phyloP scores from a whole-genome alignment of 2,113 vertebrate species.

The Solenodon paradoxus region DNA sequence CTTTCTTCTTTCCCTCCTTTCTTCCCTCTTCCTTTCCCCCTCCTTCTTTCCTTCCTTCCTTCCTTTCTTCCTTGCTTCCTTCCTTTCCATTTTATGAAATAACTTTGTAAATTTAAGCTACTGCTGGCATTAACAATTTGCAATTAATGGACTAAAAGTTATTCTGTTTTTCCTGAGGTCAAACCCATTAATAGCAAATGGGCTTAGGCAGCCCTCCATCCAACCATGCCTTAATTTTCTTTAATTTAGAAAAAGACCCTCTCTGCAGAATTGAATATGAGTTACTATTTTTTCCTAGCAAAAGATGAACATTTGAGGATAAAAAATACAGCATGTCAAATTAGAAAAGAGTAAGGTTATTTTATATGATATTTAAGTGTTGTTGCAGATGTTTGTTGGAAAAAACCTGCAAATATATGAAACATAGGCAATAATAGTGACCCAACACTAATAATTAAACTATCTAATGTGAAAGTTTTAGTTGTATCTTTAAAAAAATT shows the following conservation, averaged over 20 bases:
- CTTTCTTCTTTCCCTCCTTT: fast-evolving
- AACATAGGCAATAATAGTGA: neutral
- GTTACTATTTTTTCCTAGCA: neutral
- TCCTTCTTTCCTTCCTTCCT: neutral
- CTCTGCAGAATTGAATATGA: neutral
- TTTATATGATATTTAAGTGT: neutral
- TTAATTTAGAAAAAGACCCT: slow-evolving; percentile 4
- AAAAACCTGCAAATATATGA: neutral
- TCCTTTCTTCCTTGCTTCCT: neutral
- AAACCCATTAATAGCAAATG: neutral
- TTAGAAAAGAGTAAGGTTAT: neutral
- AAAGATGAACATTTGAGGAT: neutral
- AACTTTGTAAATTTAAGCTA: neutral
- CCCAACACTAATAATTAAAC: neutral
- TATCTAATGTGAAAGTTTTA: neutral
- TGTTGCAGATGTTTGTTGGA: neutral
- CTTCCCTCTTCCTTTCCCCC: fast-evolving
- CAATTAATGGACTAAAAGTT: slow-evolving; percentile 11
- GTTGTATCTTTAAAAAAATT: neutral
- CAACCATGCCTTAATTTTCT: neutral
- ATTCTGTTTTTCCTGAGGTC: slow-evolving; percentile 43
- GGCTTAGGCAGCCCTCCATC: neutral
- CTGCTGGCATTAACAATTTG: neutral
- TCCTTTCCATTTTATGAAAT: neutral
- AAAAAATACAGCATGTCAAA: neutral